These are phyloP conservation scores for Stenoptilia bipunctidactyla DNA, from an alignment of 2,888 invertebrate species.

Conservation along the genomic window DNA sequence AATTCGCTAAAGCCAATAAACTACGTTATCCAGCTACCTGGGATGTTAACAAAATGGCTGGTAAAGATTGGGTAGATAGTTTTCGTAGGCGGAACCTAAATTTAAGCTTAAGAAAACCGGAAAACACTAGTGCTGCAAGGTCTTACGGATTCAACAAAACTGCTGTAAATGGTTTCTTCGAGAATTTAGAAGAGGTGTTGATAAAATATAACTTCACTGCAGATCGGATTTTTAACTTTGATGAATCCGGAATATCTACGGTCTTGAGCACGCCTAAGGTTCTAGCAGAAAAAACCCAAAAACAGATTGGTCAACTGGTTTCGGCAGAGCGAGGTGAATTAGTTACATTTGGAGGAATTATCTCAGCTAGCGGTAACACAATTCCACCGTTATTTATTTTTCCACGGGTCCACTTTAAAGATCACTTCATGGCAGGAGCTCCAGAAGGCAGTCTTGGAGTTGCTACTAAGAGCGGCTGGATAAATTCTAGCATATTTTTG, in stretches of 20 bases:
- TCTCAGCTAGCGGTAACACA: constrained; percentile 23
- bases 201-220: constrained; percentile 2
- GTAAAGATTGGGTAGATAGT: constrained; percentile 9
- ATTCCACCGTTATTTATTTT: constrained; percentile 28
- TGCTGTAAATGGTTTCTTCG: not conserved
- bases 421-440: constrained; percentile 17
- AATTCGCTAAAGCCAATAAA: constrained; percentile 4
- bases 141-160: constrained; percentile 6
- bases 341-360: constrained; percentile 29
- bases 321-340: constrained; percentile 29
- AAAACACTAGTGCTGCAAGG: constrained; percentile 10
- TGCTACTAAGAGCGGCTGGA: constrained; percentile 17
- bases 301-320: constrained; percentile 25
- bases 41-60: constrained; percentile 12
- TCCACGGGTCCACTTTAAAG: constrained; percentile 18
- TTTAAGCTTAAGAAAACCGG: constrained; percentile 11
- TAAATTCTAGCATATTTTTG: constrained; percentile 14
- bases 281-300: not conserved
- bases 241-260: constrained; percentile 6
- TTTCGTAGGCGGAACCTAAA: constrained; percentile 7
- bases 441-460: constrained; percentile 15
- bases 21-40: constrained; percentile 9
- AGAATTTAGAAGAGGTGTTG: constrained; percentile 1
- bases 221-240: constrained; percentile 7
- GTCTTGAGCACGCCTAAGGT: constrained; percentile 2